Conservation (phyloP, 1,140 invertebrate genomes). For the Homarus americanus region DNA sequence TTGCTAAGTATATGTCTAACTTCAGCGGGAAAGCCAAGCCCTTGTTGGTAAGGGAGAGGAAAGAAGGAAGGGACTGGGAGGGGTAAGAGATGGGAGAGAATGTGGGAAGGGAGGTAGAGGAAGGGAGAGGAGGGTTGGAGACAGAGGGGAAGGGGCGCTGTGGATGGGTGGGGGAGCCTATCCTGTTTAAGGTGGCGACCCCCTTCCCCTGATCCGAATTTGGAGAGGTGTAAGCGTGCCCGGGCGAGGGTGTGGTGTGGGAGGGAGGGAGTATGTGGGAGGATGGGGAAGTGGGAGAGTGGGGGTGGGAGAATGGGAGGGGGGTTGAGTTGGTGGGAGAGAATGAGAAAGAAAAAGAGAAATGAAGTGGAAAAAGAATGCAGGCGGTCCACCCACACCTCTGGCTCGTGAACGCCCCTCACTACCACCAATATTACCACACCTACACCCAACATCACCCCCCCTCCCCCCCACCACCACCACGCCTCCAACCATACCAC, state of each 20-base stretch:
- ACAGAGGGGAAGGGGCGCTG: neutral
- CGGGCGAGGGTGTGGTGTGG: neutral
- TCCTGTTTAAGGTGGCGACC: neutral
- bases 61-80: too few species aligned
- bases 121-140: neutral
- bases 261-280: neutral
- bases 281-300: neutral
- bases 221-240: neutral
- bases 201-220: neutral
- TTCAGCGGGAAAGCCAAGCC: too few species aligned
- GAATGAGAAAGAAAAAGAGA: slow-evolving; percentile 4
- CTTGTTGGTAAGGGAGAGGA: neutral
- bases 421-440: neutral
- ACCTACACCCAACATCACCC: too few species aligned
- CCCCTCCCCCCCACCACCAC: neutral
- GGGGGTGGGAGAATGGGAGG: neutral
- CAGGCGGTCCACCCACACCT: slow-evolving; percentile 4
- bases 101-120: neutral
- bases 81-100: neutral
- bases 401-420: neutral
- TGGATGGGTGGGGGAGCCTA: too few species aligned
- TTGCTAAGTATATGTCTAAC: too few species aligned
- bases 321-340: neutral
- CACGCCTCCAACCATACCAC: too few species aligned
- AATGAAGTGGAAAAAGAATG: neutral